Evolutionary conservation across 1,140 invertebrate genomes (phyloP).

Genomic region (Bombus fervidus): DNA sequence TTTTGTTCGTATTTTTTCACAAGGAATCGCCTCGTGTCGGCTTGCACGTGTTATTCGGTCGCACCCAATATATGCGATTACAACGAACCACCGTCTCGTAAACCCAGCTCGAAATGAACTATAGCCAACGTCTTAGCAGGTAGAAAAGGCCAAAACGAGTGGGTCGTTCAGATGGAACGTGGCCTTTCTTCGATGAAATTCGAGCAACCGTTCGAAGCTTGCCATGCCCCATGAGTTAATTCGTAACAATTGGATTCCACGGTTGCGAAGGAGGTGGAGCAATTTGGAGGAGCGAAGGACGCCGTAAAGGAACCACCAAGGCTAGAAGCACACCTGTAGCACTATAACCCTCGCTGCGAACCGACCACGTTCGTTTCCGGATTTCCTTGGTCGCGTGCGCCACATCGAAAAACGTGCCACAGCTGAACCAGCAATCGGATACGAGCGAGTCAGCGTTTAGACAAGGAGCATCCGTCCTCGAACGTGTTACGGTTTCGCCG

Average conservation of each 20-base stretch:
- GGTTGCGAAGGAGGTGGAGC: background rate
- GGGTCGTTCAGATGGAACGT: too few species aligned
- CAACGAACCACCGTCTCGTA: too few species aligned
- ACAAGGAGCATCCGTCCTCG: background rate
- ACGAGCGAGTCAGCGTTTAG: constrained; percentile 43
- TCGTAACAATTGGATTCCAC: constrained; percentile 38
- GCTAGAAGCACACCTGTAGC: constrained; percentile 54
- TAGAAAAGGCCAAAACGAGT: too few species aligned
- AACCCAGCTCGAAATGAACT: too few species aligned
- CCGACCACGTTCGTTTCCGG: background rate
- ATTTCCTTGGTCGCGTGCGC: constrained; percentile 5
- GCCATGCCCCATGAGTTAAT: constrained; percentile 14
- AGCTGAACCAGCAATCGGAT: constrained; percentile 18
- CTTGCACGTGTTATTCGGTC: too few species aligned
- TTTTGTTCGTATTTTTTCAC: too few species aligned
- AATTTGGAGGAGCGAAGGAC: background rate
- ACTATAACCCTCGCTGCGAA: constrained; percentile 9
- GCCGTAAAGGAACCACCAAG: constrained; percentile 1
- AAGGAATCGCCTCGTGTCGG: too few species aligned
- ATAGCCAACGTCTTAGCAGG: too few species aligned
- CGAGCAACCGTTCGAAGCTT: background rate
- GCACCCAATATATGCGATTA: too few species aligned
- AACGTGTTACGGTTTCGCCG: constrained; percentile 7
- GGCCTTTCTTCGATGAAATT: too few species aligned
- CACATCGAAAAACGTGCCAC: constrained; percentile 23